Base-by-base conservation (phyloP, 1,140 invertebrate species). In the Dryas iulia region DNA sequence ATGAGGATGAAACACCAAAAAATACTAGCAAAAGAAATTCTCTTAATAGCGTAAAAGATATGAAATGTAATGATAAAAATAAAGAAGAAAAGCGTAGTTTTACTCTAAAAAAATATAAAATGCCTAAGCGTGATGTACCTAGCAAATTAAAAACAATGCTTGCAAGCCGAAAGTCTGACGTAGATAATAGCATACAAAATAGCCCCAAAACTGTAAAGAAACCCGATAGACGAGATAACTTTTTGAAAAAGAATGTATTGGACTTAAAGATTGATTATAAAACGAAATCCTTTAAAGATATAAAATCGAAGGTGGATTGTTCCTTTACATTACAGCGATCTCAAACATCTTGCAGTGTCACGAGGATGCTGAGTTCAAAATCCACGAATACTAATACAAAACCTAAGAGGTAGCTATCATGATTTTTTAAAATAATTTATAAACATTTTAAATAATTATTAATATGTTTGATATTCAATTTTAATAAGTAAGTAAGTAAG, bases 81-180 rank as follows among this genome's bases (percentile, higher is more conserved):
- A 93, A 93, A 69, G 93, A 94, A 71, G 94, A 94, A 70, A 92
- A 93, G 79, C 85, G 92, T 81, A 84, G 84, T 72, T 91, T 91
- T 74, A 87, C 91, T 5, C 77, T 94, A 62, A 95, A 96, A 70
- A 95, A 96, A 79, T 95, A 95, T 78, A 96, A 96, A 90, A 95
- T 95, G 94, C 95, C 95, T 33, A 95, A 96, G 73, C 92, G 95
- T 65, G 95, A 95, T 74, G 95, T 96, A 12, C 93, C 93, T 23
- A 96, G 95, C 47, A 96, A 96, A 81, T 93, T 96, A 33, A 96
- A 96, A 82, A 94, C 94, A 3, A 95, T 95, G 94, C 91, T 96
- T 56, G 90, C 94, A 1, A 89, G 75, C 67, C 82, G 84, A 69
- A 61, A 93, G 84, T 59, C 85, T 81, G 75, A 94, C 84, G 91